Conservation (phyloP, 2,888 invertebrate genomes). For the Orgyia antiqua region DNA sequence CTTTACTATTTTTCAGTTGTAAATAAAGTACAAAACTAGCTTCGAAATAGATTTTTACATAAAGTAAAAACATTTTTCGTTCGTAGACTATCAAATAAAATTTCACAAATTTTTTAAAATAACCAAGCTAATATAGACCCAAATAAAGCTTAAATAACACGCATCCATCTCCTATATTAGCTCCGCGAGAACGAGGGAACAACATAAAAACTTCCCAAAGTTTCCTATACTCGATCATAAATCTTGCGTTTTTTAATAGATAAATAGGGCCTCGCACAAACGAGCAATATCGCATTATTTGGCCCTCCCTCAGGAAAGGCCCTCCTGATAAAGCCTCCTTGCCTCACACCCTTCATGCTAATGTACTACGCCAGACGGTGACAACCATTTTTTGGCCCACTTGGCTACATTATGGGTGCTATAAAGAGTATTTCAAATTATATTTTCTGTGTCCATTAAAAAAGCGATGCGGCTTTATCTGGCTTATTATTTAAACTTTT, state of each 20-base stretch:
- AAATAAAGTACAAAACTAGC: too few species aligned
- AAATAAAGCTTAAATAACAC: conserved; percentile 54
- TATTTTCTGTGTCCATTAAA: conserved; percentile 74
- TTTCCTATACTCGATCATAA: conserved; percentile 69
- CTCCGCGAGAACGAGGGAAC: conserved; percentile 54
- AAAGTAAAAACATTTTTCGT: too few species aligned
- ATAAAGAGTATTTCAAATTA: conserved; percentile 78
- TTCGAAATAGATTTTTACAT: too few species aligned
- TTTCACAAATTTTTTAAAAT: too few species aligned
- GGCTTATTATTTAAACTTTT: conserved; percentile 51
- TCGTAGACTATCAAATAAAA: too few species aligned
- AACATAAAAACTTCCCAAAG: conserved; percentile 70
- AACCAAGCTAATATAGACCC: conserved; percentile 33
- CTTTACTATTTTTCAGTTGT: too few species aligned
- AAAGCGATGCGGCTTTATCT: conserved; percentile 60
- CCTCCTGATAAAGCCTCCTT: conserved; percentile 75
- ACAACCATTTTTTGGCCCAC: conserved; percentile 78
- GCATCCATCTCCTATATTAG: conserved; percentile 72
- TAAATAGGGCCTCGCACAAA: conserved; percentile 77
- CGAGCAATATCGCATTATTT: conserved; percentile 78
- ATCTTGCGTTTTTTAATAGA: conserved; percentile 77
- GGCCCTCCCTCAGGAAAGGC: conserved; percentile 77
- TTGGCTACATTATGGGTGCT: conserved; percentile 73
- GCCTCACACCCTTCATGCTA: conserved; percentile 76
- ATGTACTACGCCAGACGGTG: conserved; percentile 77